These are phyloP conservation scores for Siniperca obscura DNA, from an alignment of 2,797 vertebrate genomes.

Conservation along the genomic window DNA sequence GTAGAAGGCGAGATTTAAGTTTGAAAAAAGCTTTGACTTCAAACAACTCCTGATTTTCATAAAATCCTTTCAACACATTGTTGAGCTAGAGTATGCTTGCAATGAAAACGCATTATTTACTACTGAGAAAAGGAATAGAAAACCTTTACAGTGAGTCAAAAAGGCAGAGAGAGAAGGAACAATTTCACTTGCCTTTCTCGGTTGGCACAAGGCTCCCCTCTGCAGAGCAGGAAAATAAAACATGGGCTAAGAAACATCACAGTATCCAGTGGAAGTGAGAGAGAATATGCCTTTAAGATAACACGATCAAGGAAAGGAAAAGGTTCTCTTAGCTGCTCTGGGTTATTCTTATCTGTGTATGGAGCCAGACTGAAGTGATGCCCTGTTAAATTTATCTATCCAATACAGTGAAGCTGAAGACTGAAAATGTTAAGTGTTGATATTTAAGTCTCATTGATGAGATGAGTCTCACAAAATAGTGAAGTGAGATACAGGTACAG, in stretches of 20 bases:
- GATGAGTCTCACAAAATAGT: constrained; percentile 12
- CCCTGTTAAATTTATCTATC: constrained; percentile 57
- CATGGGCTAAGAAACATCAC: constrained; percentile 68
- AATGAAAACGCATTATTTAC: constrained; percentile 86
- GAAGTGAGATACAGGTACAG: neutral
- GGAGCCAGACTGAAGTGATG: constrained; percentile 52
- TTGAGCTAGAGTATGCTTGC: constrained; percentile 40
- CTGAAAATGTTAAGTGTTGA: constrained; percentile 28
- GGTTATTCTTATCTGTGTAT: constrained; percentile 66
- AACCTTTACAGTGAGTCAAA: constrained; percentile 42
- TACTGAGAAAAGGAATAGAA: constrained; percentile 51
- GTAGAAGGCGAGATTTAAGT: constrained; percentile 71
- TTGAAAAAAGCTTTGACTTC: constrained; percentile 72
- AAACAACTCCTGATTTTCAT: constrained; percentile 76
- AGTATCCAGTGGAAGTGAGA: constrained; percentile 68
- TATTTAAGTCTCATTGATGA: constrained; percentile 34
- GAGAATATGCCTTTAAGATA: constrained; percentile 74
- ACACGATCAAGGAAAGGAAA: constrained; percentile 64
- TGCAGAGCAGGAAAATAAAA: constrained; percentile 67
- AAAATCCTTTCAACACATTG: constrained; percentile 73
- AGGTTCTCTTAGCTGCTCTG: constrained; percentile 46
- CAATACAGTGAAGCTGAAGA: constrained; percentile 28
- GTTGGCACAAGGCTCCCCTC: constrained; percentile 43
- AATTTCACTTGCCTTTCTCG: constrained; percentile 49
- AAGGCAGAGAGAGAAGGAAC: constrained; percentile 51